Conservation (phyloP, 2,888 invertebrate species). For the Linyphia triangularis region DNA sequence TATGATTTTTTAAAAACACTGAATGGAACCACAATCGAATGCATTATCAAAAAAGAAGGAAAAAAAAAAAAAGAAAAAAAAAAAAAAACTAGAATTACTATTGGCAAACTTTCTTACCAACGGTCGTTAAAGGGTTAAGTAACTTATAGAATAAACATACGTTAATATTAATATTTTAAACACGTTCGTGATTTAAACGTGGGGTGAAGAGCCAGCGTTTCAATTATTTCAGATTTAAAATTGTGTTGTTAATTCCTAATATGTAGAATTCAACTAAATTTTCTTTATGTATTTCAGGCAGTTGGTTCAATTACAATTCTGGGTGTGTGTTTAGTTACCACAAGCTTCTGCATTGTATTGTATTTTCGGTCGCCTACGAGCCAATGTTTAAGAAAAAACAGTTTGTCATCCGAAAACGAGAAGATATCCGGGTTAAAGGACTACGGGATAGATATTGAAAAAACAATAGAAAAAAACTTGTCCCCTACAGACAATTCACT, state of each 20-base stretch:
- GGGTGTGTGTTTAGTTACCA: conserved; percentile 83
- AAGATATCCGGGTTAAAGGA: neutral
- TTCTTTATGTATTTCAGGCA: conserved; percentile 74
- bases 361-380: conserved; percentile 84
- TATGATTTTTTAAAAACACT: too few relatives aligned
- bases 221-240: too few relatives aligned
- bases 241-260: neutral
- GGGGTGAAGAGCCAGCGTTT: too few relatives aligned
- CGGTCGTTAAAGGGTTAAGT: too few relatives aligned
- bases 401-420: neutral
- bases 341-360: conserved; percentile 89
- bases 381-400: neutral
- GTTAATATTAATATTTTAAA: too few relatives aligned
- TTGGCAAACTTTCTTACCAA: too few relatives aligned
- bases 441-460: conserved; percentile 18
- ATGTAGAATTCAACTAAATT: neutral
- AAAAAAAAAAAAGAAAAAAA: too few relatives aligned
- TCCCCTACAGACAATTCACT: conserved; percentile 9
- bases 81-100: too few relatives aligned
- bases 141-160: too few relatives aligned
- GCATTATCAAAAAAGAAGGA: too few relatives aligned
- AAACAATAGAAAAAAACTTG: neutral
- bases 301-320: conserved; percentile 77
- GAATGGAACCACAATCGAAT: too few relatives aligned
- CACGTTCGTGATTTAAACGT: too few relatives aligned